Base-by-base conservation (phyloP, 2,888 invertebrate genomes). In the Lasioglossum leucozonium region DNA sequence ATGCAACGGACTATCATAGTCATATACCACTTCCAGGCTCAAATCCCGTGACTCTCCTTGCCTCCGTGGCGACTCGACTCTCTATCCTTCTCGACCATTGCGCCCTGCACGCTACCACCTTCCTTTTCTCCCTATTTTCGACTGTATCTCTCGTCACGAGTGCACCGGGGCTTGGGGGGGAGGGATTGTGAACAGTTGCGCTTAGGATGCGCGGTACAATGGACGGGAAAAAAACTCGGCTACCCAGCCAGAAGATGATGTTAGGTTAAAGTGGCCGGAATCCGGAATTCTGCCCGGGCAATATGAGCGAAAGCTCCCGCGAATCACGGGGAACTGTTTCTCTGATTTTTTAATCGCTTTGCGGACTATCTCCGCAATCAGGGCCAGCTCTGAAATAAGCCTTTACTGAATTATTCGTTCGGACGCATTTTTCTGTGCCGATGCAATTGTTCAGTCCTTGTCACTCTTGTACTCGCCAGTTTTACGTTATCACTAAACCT, bases 1-100 rank as follows among this genome's bases (percentile, higher is more conserved):
- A 92, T 92, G 89, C 91, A 92, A 82, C 87, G 84, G 83, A 91
- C 89, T 88, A 88, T 91, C 87, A 89, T 89, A 91, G 86, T 89
- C 91, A 81, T 91, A 88, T 91, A 91, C 81, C 85, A 89, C 85
- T 91, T 77, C 37, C 84, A 51, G 85, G 84, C 89, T 88, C 69
- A 83, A 90, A 91, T 90, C 89, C 85, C 85, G 73, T 69, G 78
- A 82, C 82, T 84, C 85, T 74, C 72, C 69, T 67, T 74, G 67
- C 72, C 58, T 44, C 76, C 72, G 34, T 18, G 55, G 30, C 67
- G 67, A 34, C 67, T 37, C 67, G 67, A 34, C 67, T 37, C 67
- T 37, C 67, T 37, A 37, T 67, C 67, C 67, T 67, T 62, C 74
- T 72, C 62, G 2, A 51, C 73, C 65, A 22, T 34, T 18, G 18